These are phyloP conservation scores for Perca fluviatilis DNA, from an alignment of 2,113 vertebrate genomes.

Conservation along the genomic window DNA sequence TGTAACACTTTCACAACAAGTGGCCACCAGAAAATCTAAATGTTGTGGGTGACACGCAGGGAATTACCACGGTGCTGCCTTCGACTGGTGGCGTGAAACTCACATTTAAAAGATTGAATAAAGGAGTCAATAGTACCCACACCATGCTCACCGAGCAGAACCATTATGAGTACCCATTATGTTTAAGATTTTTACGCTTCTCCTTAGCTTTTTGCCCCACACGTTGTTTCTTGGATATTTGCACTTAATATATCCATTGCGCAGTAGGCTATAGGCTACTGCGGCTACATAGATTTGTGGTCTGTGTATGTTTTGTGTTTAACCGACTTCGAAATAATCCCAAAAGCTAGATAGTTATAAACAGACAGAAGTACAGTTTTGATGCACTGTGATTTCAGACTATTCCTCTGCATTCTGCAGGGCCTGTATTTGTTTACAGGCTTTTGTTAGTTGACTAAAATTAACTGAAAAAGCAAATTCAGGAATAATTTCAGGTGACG, in stretches of 20 bases:
- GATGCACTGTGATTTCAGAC: neutral
- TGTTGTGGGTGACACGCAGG: slow-evolving; percentile 74
- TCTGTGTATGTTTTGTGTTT: neutral
- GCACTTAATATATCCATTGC: neutral
- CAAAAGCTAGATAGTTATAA: too few relatives aligned
- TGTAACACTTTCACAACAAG: slow-evolving; percentile 26
- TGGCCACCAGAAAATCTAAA: slow-evolving; percentile 76
- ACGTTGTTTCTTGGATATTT: slow-evolving; percentile 45
- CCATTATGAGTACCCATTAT: slow-evolving; percentile 65
- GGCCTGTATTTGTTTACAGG: neutral
- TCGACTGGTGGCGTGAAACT: slow-evolving; percentile 83
- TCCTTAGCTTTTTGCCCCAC: slow-evolving; percentile 64
- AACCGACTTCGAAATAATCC: neutral
- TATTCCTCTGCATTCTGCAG: neutral
- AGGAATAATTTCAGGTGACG: neutral
- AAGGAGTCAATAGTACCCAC: slow-evolving; percentile 48
- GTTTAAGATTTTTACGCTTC: slow-evolving; percentile 75
- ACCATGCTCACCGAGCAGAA: slow-evolving; percentile 52
- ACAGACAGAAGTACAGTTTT: neutral
- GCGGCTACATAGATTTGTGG: neutral
- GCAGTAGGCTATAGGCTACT: neutral
- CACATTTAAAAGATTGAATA: slow-evolving; percentile 76
- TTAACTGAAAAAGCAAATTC: neutral
- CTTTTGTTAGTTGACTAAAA: neutral
- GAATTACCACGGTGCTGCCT: slow-evolving; percentile 86